Evolutionary conservation across 2,888 invertebrate species (phyloP), one percentile per base, ranked within the genome.

Genomic region (Tachina grossa): DNA sequence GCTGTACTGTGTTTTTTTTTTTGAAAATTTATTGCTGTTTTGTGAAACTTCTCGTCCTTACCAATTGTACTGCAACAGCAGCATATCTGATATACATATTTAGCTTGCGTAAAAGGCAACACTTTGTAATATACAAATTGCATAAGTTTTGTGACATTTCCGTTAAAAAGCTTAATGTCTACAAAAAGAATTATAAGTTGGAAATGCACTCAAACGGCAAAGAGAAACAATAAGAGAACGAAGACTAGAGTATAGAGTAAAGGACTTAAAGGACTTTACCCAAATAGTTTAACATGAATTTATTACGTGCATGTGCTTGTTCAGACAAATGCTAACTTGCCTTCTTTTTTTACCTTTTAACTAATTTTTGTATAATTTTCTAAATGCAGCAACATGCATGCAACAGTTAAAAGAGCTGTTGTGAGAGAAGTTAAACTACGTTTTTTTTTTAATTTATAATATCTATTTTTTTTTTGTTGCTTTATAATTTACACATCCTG

Each of bases 101-200:
- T 16, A 43, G 66, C 49, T 39, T 8, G 55, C 41, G 63, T 49
- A 75, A 76, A 53, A 66, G 16, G 61, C 76, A 71, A 81, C 80
- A 81, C 80, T 85, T 74, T 85, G 85, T 82, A 57, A 63, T 69
- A 45, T 76, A 83, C 85, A 83, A 85, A 85, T 85, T 85, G 79
- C 85, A 85, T 79, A 85, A 85, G 85, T 85, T 85, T 83, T 85
- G 74, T 83, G 85, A 85, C 85, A 85, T 79, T 85, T 85, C 79
- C 83, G 82, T 85, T 85, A 66, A 82, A 82, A 85, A 53, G 78
- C 85, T 85, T 85, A 85, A 83, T 76, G 83, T 83, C 79, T 76
- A 41, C 57, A 55, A 85, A 85, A 85, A 75, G 57, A 69, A 75
- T 76, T 77, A 77, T 47, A 75, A 81, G 61, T 81, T 75, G 51